Conservation (phyloP, 2,113 vertebrate species). For the Cichladusa arquata region DNA sequence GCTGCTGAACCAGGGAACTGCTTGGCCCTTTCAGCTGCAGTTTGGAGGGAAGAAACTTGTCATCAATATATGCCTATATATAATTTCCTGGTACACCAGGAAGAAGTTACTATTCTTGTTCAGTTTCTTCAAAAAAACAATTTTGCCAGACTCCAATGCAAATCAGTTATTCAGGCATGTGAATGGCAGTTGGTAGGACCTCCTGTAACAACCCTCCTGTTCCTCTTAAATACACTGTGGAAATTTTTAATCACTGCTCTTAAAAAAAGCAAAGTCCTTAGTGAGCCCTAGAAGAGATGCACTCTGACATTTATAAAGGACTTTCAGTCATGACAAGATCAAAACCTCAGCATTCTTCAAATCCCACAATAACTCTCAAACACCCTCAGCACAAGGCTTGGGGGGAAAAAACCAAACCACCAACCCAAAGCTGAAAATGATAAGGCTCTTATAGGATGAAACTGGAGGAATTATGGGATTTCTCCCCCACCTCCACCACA, state of each 20-base stretch:
- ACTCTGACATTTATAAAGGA: constrained; percentile 71
- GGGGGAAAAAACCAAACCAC: not conserved
- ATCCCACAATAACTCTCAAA: constrained; percentile 69
- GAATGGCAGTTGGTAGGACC: not conserved
- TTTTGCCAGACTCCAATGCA: not conserved
- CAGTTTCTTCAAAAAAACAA: not conserved
- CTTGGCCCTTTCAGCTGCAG: not conserved
- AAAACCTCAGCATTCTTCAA: constrained; percentile 74
- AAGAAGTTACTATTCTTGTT: not conserved
- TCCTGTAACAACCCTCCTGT: not conserved
- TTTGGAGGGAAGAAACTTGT: not conserved
- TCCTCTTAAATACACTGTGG: not conserved
- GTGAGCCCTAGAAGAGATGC: not conserved
- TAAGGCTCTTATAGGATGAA: constrained; percentile 46
- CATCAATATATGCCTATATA: not conserved
- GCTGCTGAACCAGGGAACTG: not conserved
- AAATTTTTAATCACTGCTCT: not conserved
- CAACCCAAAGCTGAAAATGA: constrained; percentile 26
- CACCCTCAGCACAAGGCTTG: not conserved
- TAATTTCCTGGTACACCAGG: not conserved
- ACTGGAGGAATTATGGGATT: constrained; percentile 28
- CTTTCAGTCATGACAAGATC: constrained; percentile 67
- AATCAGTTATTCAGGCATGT: not conserved
- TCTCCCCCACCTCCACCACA: not conserved
- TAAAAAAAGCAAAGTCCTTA: not conserved